Evolutionary conservation across 2,888 invertebrate species (phyloP), one percentile per base, ranked within the genome.

Genomic region (Coleophora deauratella): DNA sequence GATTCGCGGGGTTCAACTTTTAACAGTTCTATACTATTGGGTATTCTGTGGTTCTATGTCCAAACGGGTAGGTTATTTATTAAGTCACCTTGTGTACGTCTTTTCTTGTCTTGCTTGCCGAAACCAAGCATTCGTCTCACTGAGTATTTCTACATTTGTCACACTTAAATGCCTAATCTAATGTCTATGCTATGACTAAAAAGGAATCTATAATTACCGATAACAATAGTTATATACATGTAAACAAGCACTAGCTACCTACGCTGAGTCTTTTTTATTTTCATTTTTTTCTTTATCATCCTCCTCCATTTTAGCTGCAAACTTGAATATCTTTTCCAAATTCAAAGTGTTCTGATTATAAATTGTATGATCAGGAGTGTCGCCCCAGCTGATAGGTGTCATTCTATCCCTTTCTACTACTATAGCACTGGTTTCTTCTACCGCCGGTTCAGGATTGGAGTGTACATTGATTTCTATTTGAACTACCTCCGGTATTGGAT

Each of bases 291-390:
- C 38, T 38, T 38, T 21, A 32, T 9, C 21, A 15, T 38, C 15
- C 1, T 28, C 33, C 1, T 10, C 53, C 42, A 67, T 67, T 31
- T 66, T 71, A 14, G n/a, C 27, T 9, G 47, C 52, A 38, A 78
- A 76, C 50, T 63, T 75, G 50, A 84, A 84, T 41, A 85, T 75
- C 46, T 71, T 78, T 8, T 85, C 82, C 9, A 86, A 66, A 50
- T 77, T 82, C 11, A 86, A 54, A 4, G 72, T 86, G 45, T 86
- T 82, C 49, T 86, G 86, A 27, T 85, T 86, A 47, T 81, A 86
- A 1, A 86, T 51, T 0, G 79, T 77, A 32, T 84, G 81, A 1
- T 85, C 81, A 0, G 71, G 72, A 0, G 67, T 55, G 14, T 86
- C 86, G 0, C 86, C 86, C 86, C 86, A 86, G 37, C 79, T 79